These are phyloP conservation scores for Fulmarus glacialis DNA, from an alignment of 2,113 vertebrate species.

Conservation along the genomic window DNA sequence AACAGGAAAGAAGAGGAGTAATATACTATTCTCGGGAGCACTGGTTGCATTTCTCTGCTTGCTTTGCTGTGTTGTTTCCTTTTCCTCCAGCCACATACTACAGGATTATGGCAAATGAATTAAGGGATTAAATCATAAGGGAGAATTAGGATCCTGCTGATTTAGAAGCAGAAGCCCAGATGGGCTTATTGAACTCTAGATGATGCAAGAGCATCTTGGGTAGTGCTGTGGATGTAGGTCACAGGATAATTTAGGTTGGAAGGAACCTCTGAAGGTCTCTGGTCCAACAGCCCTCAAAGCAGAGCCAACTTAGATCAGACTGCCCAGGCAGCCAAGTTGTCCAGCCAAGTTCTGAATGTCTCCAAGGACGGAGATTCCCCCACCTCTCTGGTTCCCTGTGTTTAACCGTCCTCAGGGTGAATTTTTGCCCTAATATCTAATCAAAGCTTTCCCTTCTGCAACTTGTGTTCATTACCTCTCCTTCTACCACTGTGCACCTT, in stretches of 20 bases:
- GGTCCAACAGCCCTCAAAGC: background rate
- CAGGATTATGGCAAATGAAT: slow-evolving; percentile 49
- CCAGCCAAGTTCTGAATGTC: background rate
- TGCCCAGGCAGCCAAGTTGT: background rate
- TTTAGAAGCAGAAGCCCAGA: slow-evolving; percentile 20
- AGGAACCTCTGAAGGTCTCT: background rate
- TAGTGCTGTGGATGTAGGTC: background rate
- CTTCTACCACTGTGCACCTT: background rate
- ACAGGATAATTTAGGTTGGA: background rate
- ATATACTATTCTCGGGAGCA: slow-evolving; percentile 38
- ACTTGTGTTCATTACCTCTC: accelerated
- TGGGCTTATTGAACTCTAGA: background rate
- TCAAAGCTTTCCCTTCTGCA: background rate
- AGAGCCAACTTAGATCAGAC: background rate
- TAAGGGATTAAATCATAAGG: slow-evolving; percentile 36
- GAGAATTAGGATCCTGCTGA: background rate
- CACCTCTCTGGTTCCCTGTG: background rate
- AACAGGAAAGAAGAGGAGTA: slow-evolving; percentile 68
- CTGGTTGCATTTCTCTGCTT: slow-evolving; percentile 38
- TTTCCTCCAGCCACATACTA: slow-evolving; percentile 16
- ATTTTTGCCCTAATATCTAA: background rate
- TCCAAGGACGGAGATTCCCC: background rate
- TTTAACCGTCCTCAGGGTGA: background rate
- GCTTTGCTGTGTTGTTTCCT: background rate
- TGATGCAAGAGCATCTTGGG: background rate